Percentiles rank a stretch among this genome's conserved stretches.
These are phyloP conservation scores for Euphysa ruthae DNA, from an alignment of 30 jellyfish, hydroid and myxozoan genomes.

Conservation along the genomic window DNA sequence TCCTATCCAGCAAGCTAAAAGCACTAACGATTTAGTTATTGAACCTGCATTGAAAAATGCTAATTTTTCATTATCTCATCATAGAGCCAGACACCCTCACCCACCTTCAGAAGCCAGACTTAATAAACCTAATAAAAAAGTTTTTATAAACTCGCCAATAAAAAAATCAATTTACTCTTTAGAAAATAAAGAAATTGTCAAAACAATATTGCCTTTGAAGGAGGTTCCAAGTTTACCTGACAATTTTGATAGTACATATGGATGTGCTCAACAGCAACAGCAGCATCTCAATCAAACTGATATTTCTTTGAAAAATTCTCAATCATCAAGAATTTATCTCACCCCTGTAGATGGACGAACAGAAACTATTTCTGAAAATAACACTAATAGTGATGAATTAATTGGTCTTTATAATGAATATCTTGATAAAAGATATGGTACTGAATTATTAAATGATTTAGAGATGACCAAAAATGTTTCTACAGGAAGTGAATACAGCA, in stretches of 20 bases:
- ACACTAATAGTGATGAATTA: not conserved
- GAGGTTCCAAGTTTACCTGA: not conserved
- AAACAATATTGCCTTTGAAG: not conserved
- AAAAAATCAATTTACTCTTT: not conserved
- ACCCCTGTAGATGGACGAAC: not conserved
- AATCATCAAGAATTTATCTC: too few relatives aligned
- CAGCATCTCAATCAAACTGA: too few relatives aligned
- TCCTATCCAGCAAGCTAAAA: too few relatives aligned
- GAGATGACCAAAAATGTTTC: not conserved
- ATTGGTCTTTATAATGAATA: constrained; percentile 22
- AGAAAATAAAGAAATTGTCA: not conserved
- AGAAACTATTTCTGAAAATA: not conserved
- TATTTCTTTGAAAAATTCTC: too few relatives aligned
- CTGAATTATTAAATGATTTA: not conserved
- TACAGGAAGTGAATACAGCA: constrained; percentile 24
- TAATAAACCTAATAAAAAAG: not conserved
- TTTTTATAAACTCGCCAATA: too few relatives aligned
- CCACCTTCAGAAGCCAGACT: too few relatives aligned
- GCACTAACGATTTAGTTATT: too few relatives aligned
- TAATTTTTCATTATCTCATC: too few relatives aligned
- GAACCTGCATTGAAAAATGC: not conserved
- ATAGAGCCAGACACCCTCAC: too few relatives aligned
- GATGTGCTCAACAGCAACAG: too few relatives aligned
- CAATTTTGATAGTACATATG: not conserved
- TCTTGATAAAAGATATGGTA: constrained; percentile 15